Base-by-base conservation (phyloP, 2,113 vertebrate genomes). In the Zosterops pallidus region DNA sequence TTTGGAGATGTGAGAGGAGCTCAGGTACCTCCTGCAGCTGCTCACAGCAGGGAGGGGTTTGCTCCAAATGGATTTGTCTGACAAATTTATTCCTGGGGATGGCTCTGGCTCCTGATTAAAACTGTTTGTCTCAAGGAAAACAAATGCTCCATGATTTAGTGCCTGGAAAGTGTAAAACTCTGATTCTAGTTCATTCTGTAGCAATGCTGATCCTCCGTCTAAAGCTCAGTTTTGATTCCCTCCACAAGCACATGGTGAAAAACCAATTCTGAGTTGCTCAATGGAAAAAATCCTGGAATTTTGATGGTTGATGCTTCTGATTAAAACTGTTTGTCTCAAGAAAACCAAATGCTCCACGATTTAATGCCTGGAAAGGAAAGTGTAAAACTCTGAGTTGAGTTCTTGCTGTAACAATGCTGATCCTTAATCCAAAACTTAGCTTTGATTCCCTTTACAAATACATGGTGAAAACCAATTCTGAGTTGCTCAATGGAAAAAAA, bases 401-500 rank as follows among this genome's bases (percentile, higher is more conserved):
- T 52, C 67, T 63, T 41, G 37, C 37, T 39, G 37, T 39, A 46
- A 3, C 18, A 42, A 23, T 5, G 9, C 6, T 26, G 50, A 5
- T 9, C 12, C 59, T 64, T 19, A 0, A 4, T 22, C 35, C 33
- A 47, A 29, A 74, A 12, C 55, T 72, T 42, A 39, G 67, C 21
- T 65, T 50, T 52, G 47, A n/a, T 71, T 47, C 26, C 49, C 17
- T 31, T 39, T 22, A 7, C 18, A 24, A 47, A 31, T 16, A 17
- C 5, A 6, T 2, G 16, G 16, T 44, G 24, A 23, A 88, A 93
- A 33, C 4, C 6, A 29, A 7, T 14, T 8, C 11, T 42, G 57
- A 68, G 47, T 0, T 85, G 22, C 11, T 1, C 14, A 19, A 0
- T 8, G 24, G 12, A 8, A 4, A 17, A 6, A 14, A 37, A 31